Conservation (phyloP, 2,888 invertebrate genomes). For the Cordylochernes scorpioides region DNA sequence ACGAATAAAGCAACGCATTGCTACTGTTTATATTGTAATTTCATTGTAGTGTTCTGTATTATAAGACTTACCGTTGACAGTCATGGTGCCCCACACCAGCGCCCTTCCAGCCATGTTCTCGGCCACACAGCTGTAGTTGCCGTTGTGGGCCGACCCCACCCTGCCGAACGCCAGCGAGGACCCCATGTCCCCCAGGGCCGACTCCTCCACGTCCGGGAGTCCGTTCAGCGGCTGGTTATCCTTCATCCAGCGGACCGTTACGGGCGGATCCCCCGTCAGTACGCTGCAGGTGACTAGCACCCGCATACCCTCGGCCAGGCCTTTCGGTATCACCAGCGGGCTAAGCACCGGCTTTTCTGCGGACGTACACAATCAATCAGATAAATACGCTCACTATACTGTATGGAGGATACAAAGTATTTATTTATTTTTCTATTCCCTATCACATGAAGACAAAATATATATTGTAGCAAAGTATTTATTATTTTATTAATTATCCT, state of each 20-base stretch:
- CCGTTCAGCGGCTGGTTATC: constrained; percentile 11
- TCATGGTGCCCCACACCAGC: constrained; percentile 11
- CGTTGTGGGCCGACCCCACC: constrained; percentile 11
- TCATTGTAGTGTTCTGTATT: too few species aligned
- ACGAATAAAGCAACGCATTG: too few species aligned
- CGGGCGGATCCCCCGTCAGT: constrained; percentile 15
- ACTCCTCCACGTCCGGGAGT: constrained; percentile 10
- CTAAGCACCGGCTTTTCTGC: constrained; percentile 10
- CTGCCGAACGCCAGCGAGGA: constrained; percentile 12
- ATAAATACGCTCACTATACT: too few species aligned
- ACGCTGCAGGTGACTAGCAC: constrained; percentile 16
- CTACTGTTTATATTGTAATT: too few species aligned
- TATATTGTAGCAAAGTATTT: too few species aligned
- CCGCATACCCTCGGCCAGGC: constrained; percentile 11
- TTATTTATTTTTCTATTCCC: too few species aligned
- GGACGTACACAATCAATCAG: too few species aligned
- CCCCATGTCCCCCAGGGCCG: constrained; percentile 11
- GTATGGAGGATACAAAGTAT: too few species aligned
- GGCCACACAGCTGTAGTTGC: constrained; percentile 14
- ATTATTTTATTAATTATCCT: too few species aligned
- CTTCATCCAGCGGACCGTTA: constrained; percentile 14
- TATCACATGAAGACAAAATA: too few species aligned
- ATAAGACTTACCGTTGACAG: constrained; percentile 13
- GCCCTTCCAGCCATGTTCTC: constrained; percentile 12
- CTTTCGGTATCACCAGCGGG: constrained; percentile 11